phyloP scores from a whole-genome alignment of 2,888 invertebrate genomes.

The Piscicola geometra region DNA sequence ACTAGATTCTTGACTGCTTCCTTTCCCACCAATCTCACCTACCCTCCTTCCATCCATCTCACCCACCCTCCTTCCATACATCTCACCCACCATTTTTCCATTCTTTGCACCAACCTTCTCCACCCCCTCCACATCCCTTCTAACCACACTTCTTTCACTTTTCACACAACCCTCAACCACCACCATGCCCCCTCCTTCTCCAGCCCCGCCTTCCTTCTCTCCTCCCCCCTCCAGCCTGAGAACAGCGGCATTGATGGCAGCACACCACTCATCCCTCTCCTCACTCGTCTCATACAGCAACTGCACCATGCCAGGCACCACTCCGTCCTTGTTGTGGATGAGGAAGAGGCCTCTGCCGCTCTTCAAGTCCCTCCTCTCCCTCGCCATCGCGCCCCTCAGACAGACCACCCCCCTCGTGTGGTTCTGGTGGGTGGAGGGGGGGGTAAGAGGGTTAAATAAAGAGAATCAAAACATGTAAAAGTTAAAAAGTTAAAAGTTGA shows the following conservation, averaged over 20 bases:
- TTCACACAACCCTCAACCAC: neutral
- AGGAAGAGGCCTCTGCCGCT: constrained; percentile 83
- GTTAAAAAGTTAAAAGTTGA: neutral
- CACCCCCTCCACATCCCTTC: no score
- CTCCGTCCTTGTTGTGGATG: constrained; percentile 76
- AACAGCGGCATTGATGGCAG: constrained; percentile 77
- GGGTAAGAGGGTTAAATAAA: neutral
- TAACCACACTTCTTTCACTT: neutral
- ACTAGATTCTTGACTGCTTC: no score
- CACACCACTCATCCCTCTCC: constrained; percentile 84
- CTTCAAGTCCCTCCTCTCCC: constrained; percentile 82
- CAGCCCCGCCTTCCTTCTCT: neutral
- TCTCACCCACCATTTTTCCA: no score
- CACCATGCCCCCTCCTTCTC: neutral
- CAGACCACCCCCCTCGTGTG: neutral
- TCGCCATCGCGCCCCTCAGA: constrained; percentile 65
- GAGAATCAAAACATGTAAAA: neutral
- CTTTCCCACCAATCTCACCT: no score
- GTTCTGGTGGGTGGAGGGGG: neutral
- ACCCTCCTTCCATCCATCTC: no score
- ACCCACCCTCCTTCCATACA: no score
- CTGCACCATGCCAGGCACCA: constrained; percentile 93
- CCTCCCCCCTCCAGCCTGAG: no score
- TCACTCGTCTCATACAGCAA: constrained; percentile 78
- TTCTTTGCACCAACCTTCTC: no score